Conservation (phyloP, 2,113 vertebrate genomes). For the Lucifuga dentata region DNA sequence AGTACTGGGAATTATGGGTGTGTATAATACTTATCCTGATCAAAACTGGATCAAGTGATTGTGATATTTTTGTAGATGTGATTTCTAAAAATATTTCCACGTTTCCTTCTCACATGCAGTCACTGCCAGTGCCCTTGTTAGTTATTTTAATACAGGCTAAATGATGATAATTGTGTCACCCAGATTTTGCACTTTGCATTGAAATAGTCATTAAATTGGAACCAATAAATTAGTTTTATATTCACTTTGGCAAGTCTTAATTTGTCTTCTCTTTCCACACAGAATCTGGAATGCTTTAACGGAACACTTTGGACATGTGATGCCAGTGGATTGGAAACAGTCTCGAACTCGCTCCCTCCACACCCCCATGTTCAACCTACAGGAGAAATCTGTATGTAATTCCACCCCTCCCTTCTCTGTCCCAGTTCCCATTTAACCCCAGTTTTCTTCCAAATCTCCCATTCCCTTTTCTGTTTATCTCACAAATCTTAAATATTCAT, state of each 20-base stretch:
- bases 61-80: conserved; percentile 10
- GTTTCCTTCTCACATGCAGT: too few species aligned
- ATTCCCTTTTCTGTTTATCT: conserved; percentile 13
- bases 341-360: conserved; percentile 89
- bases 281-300: conserved; percentile 96
- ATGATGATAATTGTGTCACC: background rate
- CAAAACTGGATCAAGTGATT: conserved; percentile 32
- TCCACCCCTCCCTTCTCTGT: conserved; percentile 16
- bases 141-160: accelerated
- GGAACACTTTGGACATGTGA: conserved; percentile 89
- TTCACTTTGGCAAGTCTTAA: background rate
- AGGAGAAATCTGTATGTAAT: conserved; percentile 88
- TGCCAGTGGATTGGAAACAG: conserved; percentile 93
- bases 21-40: background rate
- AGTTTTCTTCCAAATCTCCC: background rate
- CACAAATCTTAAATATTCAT: conserved; percentile 60
- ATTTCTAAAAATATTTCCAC: background rate
- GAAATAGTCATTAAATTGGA: too few species aligned
- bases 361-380: conserved; percentile 86
- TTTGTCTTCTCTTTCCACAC: background rate
- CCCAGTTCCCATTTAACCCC: conserved; percentile 26
- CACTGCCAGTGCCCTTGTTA: background rate
- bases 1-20: conserved; percentile 29
- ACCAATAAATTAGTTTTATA: too few species aligned
- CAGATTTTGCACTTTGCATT: background rate